These are phyloP conservation scores for Synanthedon andrenaeformis DNA, from an alignment of 2,888 invertebrate species.

Conservation along the genomic window DNA sequence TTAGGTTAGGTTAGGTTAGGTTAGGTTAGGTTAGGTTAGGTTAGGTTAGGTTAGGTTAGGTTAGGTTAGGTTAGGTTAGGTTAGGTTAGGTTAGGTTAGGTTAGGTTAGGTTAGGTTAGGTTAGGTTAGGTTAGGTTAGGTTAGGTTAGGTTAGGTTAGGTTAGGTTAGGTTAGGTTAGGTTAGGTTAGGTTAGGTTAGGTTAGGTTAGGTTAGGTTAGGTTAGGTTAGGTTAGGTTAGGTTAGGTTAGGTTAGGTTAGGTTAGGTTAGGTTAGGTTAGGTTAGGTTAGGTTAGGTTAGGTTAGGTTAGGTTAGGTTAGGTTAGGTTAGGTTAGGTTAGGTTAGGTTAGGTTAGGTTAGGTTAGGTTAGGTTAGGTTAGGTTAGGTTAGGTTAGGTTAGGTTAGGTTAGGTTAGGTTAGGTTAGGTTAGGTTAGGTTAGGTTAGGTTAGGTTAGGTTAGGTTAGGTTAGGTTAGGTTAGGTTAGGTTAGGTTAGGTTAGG, in stretches of 20 bases:
- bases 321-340: slow-evolving; percentile 11
- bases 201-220: slow-evolving; percentile 12
- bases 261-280: slow-evolving; percentile 13
- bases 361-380: slow-evolving; percentile 10
- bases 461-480: slow-evolving; percentile 8
- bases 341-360: slow-evolving; percentile 10
- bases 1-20: slow-evolving; percentile 10
- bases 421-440: slow-evolving; percentile 8
- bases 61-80: slow-evolving; percentile 7
- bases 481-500: slow-evolving; percentile 3
- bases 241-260: slow-evolving; percentile 13
- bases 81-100: slow-evolving; percentile 7
- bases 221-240: slow-evolving; percentile 13
- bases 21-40: slow-evolving; percentile 7
- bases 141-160: slow-evolving; percentile 7
- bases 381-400: slow-evolving; percentile 11
- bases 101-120: slow-evolving; percentile 7
- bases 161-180: slow-evolving; percentile 10
- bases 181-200: slow-evolving; percentile 12
- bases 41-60: slow-evolving; percentile 7
- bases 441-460: slow-evolving; percentile 10
- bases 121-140: slow-evolving; percentile 7
- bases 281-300: slow-evolving; percentile 14
- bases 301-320: slow-evolving; percentile 12
- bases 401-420: slow-evolving; percentile 8